Evolutionary conservation across 1,140 invertebrate species (phyloP).

Genomic region (Drosophila teissieri): DNA sequence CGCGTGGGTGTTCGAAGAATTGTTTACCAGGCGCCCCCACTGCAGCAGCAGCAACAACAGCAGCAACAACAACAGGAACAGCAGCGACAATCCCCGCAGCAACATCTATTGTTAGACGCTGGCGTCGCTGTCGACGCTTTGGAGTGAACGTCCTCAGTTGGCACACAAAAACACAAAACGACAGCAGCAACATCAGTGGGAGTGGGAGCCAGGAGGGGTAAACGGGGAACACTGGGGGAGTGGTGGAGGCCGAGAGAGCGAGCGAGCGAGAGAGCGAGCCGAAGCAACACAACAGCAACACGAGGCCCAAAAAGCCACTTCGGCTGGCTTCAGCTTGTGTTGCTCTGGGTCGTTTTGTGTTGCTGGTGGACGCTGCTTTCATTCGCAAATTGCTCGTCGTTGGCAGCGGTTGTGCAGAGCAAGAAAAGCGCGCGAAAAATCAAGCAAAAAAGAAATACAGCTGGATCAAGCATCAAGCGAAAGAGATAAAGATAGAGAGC

Average conservation of each 20-base stretch:
- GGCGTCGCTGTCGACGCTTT: slow-evolving; percentile 52
- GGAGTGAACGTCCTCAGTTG: slow-evolving; percentile 84
- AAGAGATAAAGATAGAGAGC: slow-evolving; percentile 38
- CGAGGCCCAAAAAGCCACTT: slow-evolving; percentile 25
- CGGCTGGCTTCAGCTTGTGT: slow-evolving; percentile 14
- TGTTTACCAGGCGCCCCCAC: slow-evolving; percentile 71
- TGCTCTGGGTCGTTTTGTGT: slow-evolving; percentile 17
- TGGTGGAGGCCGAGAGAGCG: too few species aligned
- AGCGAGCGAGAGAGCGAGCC: slow-evolving; percentile 4
- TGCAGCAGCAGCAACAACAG: slow-evolving; percentile 47
- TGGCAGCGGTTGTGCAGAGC: slow-evolving; percentile 70
- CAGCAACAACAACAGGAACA: slow-evolving; percentile 37
- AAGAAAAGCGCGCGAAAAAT: slow-evolving; percentile 73
- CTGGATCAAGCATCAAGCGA: slow-evolving; percentile 50
- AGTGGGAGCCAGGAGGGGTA: neutral
- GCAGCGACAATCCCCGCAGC: slow-evolving; percentile 20
- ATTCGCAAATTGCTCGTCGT: slow-evolving; percentile 84
- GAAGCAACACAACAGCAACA: slow-evolving; percentile 9
- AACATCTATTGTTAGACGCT: slow-evolving; percentile 75
- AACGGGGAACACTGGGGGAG: neutral
- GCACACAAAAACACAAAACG: slow-evolving; percentile 72
- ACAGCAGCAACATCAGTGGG: slow-evolving; percentile 23
- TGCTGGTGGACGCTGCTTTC: slow-evolving; percentile 65
- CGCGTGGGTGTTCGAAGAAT: slow-evolving; percentile 80
- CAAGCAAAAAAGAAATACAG: slow-evolving; percentile 9